These are phyloP conservation scores for Patella vulgata DNA, from an alignment of 1,140 invertebrate genomes.

Conservation along the genomic window DNA sequence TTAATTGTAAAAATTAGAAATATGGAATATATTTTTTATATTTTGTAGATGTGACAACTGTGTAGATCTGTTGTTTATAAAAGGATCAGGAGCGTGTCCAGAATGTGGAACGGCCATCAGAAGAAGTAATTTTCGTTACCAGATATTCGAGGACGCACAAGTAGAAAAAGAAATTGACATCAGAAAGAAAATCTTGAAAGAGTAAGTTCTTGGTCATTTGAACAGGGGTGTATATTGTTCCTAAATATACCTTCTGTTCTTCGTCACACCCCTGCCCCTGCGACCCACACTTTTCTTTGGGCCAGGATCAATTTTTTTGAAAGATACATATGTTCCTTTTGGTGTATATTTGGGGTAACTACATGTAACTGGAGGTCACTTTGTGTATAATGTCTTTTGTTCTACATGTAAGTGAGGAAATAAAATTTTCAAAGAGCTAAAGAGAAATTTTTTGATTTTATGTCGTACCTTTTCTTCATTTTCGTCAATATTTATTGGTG, in stretches of 20 bases:
- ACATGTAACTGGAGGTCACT: too few species aligned
- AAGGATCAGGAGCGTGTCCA: conserved; percentile 93
- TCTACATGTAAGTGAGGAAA: too few species aligned
- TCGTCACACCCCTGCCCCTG: too few species aligned
- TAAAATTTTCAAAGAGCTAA: too few species aligned
- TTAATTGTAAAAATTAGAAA: too few species aligned
- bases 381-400: too few species aligned
- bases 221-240: too few species aligned
- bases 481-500: too few species aligned
- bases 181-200: conserved; percentile 83
- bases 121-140: conserved; percentile 90
- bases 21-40: too few species aligned
- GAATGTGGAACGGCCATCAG: conserved; percentile 89
- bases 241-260: too few species aligned
- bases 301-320: not conserved
- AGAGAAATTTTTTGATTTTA: too few species aligned
- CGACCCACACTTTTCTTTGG: not conserved
- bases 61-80: conserved; percentile 92
- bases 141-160: conserved; percentile 94
- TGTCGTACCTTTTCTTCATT: too few species aligned
- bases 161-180: conserved; percentile 99
- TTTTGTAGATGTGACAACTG: conserved; percentile 83
- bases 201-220: conserved; percentile 62
- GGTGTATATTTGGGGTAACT: not conserved
- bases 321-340: not conserved